Evolutionary conservation across 2,113 vertebrate species (phyloP), one percentile per base, ranked within the genome.

Genomic region (Scalopus aquaticus): DNA sequence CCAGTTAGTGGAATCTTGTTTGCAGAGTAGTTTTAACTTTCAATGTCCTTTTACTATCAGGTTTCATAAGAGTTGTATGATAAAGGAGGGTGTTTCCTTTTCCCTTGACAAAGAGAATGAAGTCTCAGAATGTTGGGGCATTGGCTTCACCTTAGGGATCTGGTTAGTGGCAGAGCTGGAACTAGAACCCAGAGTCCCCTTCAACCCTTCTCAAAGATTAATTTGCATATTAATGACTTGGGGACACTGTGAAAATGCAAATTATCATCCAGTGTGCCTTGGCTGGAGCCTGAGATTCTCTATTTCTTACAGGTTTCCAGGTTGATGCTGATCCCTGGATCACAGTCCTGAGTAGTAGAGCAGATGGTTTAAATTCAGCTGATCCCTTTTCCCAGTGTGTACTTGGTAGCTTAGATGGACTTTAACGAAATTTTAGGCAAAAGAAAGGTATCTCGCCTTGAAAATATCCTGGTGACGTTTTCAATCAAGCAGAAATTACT

Each of bases 11-110:
- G 28, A 46, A 15, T 80, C 49, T 81, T 77, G 72, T 62, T 95
- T 96, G 72, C 65, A 64, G 51, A 90, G 12, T 28, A 88, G 94
- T 95, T 94, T 92, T 90, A 84, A 84, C 35, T 46, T 76, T 85
- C 37, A 46, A 76, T 87, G n/a, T 64, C 37, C 28, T 85, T 88
- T 94, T 72, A 70, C 64, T 2, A 32, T n/a, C 39, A 49, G 26
- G 60, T 84, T 83, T 94, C 56, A 1, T 26, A 84, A 91, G 35
- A 32, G 39, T 39, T 88, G 46, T 26, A 24, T 78, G 62, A 60
- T n/a, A 51, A 7, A 51, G 70, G 2, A 74, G 28, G 35, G 35
- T 54, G 44, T 72, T 96, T 90, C n/a, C 62, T 93, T 80, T 82
- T 39, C 10, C 11, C 76, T 24, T 24, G 37, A 7, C n/a, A 6